Percentiles rank a stretch among this genome's conserved stretches.
phyloP scores from a whole-genome alignment of 2,888 invertebrate genomes.

The Mythimna lalbum region DNA sequence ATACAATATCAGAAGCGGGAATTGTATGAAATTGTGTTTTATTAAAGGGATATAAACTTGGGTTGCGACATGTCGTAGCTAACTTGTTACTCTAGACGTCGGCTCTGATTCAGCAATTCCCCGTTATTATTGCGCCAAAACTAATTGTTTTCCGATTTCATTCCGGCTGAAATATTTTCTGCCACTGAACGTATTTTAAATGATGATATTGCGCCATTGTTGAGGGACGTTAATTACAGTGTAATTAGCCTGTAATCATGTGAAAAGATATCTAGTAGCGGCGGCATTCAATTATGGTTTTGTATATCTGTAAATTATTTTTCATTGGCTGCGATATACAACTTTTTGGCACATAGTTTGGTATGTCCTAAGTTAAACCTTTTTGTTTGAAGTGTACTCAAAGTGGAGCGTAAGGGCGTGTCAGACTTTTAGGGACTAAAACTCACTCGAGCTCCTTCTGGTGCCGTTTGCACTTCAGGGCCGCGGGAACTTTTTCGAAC shows the following conservation, averaged over 20 bases:
- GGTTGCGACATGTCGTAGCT: conserved; percentile 85
- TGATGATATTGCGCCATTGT: conserved; percentile 65
- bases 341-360: too few relatives aligned
- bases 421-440: too few relatives aligned
- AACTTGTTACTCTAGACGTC: conserved; percentile 85
- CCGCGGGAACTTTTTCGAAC: too few relatives aligned
- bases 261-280: conserved; percentile 8
- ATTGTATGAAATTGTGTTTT: conserved; percentile 89
- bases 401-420: too few relatives aligned
- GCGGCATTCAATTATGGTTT: not conserved
- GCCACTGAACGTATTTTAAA: conserved; percentile 74
- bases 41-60: conserved; percentile 89
- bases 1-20: conserved; percentile 78
- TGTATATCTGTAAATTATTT: not conserved
- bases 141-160: conserved; percentile 87
- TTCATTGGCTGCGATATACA: not conserved
- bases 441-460: too few relatives aligned
- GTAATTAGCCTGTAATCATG: conserved; percentile 41
- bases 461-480: too few relatives aligned
- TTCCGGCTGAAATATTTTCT: conserved; percentile 71
- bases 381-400: too few relatives aligned
- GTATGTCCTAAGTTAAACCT: too few relatives aligned
- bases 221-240: conserved; percentile 53
- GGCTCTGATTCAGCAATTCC: conserved; percentile 77
- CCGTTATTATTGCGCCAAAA: conserved; percentile 79